phyloP scores from a whole-genome alignment of 2,113 vertebrate genomes.

The Talpa occidentalis region DNA sequence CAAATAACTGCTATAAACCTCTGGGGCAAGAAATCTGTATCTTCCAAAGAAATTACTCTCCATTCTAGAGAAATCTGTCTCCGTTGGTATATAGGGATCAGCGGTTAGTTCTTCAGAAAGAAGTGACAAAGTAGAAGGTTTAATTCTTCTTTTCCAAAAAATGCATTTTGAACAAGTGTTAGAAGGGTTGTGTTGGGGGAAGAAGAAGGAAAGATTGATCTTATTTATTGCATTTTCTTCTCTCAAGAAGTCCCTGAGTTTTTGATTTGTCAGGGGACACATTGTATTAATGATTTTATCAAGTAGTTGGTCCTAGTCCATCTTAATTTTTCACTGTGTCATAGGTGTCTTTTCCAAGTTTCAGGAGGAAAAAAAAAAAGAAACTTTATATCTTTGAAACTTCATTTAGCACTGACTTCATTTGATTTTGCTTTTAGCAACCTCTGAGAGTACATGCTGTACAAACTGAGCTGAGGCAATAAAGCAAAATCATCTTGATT shows the following conservation, averaged over 20 bases:
- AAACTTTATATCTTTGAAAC: background rate
- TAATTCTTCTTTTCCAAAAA: slow-evolving; percentile 4
- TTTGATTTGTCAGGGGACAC: background rate
- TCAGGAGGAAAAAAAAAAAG: background rate
- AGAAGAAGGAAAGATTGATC: background rate
- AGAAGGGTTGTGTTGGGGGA: background rate
- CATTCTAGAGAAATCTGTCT: background rate
- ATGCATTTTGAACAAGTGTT: background rate
- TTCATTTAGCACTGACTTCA: background rate
- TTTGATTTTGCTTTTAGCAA: background rate
- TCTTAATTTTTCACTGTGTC: background rate
- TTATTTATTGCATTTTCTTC: background rate
- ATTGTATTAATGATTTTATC: background rate
- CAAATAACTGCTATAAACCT: background rate
- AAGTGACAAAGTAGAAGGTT: background rate
- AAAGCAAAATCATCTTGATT: background rate
- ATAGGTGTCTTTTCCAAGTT: background rate
- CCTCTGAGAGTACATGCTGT: background rate
- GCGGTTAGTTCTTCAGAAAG: background rate
- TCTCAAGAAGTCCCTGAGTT: background rate
- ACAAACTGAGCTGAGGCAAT: background rate
- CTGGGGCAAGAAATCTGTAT: background rate
- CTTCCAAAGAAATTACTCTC: slow-evolving; percentile 15
- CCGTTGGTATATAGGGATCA: background rate
- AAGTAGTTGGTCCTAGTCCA: background rate